These are phyloP conservation scores for Drosophila niveifrons DNA, from an alignment of 2,888 invertebrate species.

Conservation along the genomic window DNA sequence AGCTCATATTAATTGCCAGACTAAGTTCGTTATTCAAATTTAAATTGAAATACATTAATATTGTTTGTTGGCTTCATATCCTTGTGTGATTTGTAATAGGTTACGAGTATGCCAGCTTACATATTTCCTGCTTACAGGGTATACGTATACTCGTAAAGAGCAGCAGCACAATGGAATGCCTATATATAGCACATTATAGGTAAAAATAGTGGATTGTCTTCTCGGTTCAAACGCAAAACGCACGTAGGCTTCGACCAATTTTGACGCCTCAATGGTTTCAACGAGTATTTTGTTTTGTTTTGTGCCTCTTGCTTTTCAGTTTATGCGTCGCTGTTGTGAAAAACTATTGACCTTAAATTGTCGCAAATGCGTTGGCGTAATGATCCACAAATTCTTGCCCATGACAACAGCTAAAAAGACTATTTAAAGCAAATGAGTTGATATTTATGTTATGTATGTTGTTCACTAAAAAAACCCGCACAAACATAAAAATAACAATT, in stretches of 20 bases:
- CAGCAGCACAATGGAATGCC: slow-evolving; percentile 38
- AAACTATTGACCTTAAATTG: slow-evolving; percentile 78
- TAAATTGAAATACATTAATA: no score
- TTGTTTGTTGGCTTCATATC: no score
- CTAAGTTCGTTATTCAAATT: no score
- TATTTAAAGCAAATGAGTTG: slow-evolving; percentile 49
- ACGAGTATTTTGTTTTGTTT: not conserved
- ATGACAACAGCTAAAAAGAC: slow-evolving; percentile 25
- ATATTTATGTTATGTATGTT: slow-evolving; percentile 51
- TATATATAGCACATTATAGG: slow-evolving; percentile 32
- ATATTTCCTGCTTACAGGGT: slow-evolving; percentile 10
- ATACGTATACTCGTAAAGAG: no score
- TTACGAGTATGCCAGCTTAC: not conserved
- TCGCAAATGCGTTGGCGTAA: slow-evolving; percentile 60
- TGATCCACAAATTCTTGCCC: slow-evolving; percentile 52
- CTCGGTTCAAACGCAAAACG: no score
- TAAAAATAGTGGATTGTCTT: slow-evolving; percentile 10
- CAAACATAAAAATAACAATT: slow-evolving; percentile 3
- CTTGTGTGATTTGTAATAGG: no score
- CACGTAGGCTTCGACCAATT: slow-evolving; percentile 46
- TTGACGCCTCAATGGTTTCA: slow-evolving; percentile 51
- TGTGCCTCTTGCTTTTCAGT: slow-evolving; percentile 9
- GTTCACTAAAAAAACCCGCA: slow-evolving; percentile 50
- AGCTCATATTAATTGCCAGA: not conserved
- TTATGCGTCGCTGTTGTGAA: slow-evolving; percentile 27